A percentile compares a stretch with the other conserved stretches of the same genome.
Evolutionary conservation across 2,888 invertebrate species (phyloP).

Genomic region (Lymantria monacha): DNA sequence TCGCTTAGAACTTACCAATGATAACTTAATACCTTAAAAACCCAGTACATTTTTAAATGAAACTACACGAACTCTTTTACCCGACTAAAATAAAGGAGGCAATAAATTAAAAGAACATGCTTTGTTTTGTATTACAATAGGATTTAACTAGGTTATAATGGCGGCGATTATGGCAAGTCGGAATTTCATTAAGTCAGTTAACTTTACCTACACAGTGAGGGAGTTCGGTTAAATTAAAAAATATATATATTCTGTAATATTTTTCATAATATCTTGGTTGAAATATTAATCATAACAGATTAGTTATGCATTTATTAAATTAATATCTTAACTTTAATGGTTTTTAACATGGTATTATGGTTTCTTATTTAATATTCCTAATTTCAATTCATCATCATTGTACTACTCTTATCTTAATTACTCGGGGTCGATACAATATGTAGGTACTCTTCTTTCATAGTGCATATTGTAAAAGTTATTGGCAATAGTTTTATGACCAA

Average conservation of each 20-base stretch:
- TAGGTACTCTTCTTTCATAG: too few relatives aligned
- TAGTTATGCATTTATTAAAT: too few relatives aligned
- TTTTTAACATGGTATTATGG: too few relatives aligned
- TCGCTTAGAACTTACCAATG: neutral
- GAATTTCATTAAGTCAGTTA: slow-evolving; percentile 63
- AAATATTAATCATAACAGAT: too few relatives aligned
- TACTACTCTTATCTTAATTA: too few relatives aligned
- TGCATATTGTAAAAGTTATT: too few relatives aligned
- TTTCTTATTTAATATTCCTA: too few relatives aligned
- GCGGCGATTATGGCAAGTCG: slow-evolving; percentile 55
- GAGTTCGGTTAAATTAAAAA: slow-evolving; percentile 21
- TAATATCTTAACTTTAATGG: too few relatives aligned
- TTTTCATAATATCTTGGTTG: too few relatives aligned
- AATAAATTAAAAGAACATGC: slow-evolving; percentile 53
- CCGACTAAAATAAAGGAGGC: slow-evolving; percentile 22
- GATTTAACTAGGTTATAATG: slow-evolving; percentile 67
- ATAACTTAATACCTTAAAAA: neutral
- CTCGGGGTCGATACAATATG: too few relatives aligned
- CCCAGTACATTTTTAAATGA: neutral
- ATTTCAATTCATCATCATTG: too few relatives aligned
- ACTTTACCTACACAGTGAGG: slow-evolving; percentile 9
- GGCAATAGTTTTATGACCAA: too few relatives aligned
- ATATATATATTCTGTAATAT: neutral
- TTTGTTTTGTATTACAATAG: slow-evolving; percentile 67
- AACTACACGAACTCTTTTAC: neutral